These are phyloP conservation scores for Habroteleia sp. DNA, from an alignment of 2,888 invertebrate species.

Conservation along the genomic window DNA sequence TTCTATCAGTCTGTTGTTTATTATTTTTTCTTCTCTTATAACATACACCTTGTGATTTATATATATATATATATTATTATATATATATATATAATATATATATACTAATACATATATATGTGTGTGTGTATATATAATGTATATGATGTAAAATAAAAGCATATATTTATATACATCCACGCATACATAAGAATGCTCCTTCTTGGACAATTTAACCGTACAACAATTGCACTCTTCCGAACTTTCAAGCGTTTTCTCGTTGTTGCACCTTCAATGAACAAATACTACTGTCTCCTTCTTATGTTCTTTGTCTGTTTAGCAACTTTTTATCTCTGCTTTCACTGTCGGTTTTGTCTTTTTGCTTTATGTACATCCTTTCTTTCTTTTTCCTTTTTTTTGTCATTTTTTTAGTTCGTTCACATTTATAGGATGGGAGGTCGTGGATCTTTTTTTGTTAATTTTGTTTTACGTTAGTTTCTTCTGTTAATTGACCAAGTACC, in stretches of 20 bases:
- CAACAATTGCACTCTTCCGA: slow-evolving; percentile 68
- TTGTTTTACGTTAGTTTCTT: slow-evolving; percentile 21
- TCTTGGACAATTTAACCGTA: slow-evolving; percentile 60
- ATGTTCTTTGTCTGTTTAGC: slow-evolving; percentile 72
- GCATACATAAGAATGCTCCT: slow-evolving; percentile 37
- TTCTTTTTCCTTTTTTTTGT: slow-evolving; percentile 23
- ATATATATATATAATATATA: slow-evolving; percentile 12
- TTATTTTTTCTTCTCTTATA: slow-evolving; percentile 64
- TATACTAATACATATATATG: slow-evolving; percentile 19
- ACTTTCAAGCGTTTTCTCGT: slow-evolving; percentile 68
- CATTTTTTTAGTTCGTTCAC: slow-evolving; percentile 15
- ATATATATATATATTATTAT: slow-evolving; percentile 41
- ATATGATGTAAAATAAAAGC: slow-evolving; percentile 17
- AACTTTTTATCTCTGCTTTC: slow-evolving; percentile 72
- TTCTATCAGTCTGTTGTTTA: slow-evolving; percentile 57
- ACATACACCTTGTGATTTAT: slow-evolving; percentile 58
- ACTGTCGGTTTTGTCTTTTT: slow-evolving; percentile 62
- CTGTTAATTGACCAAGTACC: slow-evolving; percentile 30
- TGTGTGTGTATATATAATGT: slow-evolving; percentile 11
- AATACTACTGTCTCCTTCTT: slow-evolving; percentile 66
- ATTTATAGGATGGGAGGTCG: slow-evolving; percentile 5
- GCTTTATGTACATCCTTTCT: slow-evolving; percentile 48
- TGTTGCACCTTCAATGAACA: slow-evolving; percentile 70
- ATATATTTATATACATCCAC: slow-evolving; percentile 10
- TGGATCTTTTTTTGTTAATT: slow-evolving; percentile 3